These are phyloP conservation scores for Brachymystax lenok DNA, from an alignment of 2,797 vertebrate species.

Conservation along the genomic window DNA sequence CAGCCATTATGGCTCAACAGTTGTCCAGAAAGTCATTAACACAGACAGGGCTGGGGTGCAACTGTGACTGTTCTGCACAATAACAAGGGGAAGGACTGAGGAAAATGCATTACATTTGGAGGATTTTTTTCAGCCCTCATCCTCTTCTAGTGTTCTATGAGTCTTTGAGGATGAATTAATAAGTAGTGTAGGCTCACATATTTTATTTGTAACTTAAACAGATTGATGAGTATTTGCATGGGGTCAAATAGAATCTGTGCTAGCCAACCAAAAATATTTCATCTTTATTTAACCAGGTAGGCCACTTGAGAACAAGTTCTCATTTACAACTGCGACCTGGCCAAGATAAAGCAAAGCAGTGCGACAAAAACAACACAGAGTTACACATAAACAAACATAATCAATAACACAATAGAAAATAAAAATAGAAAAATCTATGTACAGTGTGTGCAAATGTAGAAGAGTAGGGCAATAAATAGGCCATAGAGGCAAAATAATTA, in stretches of 20 bases:
- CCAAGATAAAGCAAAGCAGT: too few relatives aligned
- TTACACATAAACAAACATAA: too few relatives aligned
- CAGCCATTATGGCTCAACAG: slow-evolving; percentile 1
- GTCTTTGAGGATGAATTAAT: background rate
- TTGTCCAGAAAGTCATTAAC: background rate
- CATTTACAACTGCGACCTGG: too few relatives aligned
- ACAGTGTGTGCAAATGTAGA: too few relatives aligned
- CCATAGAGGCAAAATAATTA: too few relatives aligned
- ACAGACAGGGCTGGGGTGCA: slow-evolving; percentile 7
- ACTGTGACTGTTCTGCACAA: background rate
- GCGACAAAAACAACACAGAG: too few relatives aligned
- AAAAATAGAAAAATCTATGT: too few relatives aligned
- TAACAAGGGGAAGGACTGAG: background rate
- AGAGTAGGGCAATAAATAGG: too few relatives aligned
- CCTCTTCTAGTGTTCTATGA: background rate
- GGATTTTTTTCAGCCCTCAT: background rate
- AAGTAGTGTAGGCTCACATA: background rate
- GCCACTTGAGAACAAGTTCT: too few relatives aligned
- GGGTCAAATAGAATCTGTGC: background rate
- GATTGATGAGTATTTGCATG: background rate
- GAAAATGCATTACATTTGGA: background rate
- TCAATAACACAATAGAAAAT: too few relatives aligned
- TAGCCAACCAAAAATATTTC: background rate
- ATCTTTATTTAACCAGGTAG: too few relatives aligned
- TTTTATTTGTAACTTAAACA: background rate